Evolutionary conservation across 2,113 vertebrate species (phyloP), one percentile per base, ranked within the genome.

Genomic region (Engraulis encrasicolus): DNA sequence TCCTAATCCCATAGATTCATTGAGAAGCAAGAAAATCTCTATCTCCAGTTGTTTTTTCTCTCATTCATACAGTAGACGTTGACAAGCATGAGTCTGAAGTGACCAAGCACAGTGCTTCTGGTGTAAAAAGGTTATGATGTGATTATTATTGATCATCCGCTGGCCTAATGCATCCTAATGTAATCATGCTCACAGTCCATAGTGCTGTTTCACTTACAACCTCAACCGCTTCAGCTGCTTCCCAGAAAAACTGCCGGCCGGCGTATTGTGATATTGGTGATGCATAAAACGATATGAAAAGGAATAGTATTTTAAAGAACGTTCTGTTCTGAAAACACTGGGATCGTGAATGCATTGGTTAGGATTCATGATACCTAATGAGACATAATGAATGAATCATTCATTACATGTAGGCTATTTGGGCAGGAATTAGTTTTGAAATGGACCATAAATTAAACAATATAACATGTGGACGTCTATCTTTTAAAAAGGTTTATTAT

Each of bases 161-260:
- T 34, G 31, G 31, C 66, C 66, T 74, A 74, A 74, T 74, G 66
- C 23, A 74, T 74, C 66, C 66, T 74, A 74, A 74, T 74, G 31
- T 5, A 14, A 74, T 74, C 31, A 74, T 17, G 12, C 31, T 74
- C 23, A 61, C 54, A 71, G 23, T 71, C 9, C 14, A 71, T 9
- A 71, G 61, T 34, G 27, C 61, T 17, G 66, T 74, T 61, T 61
- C n/a, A 74, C 66, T 34, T 31, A 74, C 27, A 74, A 9, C 58
- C 58, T 27, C n/a, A 23, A 11, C 31, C 66, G n/a, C n/a, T 74
- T 34, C 66, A 74, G 0, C 12, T 34, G 15, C 66, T 14, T 34
- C 31, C 12, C 66, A 34, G 66, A 74, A 27, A 74, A 36, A 17
- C 40, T n/a, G 54, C n/a, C n/a, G n/a, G 2, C n/a, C 3, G 20